Evolutionary conservation across 2,888 invertebrate genomes (phyloP).

Genomic region (Halictus ligatus): DNA sequence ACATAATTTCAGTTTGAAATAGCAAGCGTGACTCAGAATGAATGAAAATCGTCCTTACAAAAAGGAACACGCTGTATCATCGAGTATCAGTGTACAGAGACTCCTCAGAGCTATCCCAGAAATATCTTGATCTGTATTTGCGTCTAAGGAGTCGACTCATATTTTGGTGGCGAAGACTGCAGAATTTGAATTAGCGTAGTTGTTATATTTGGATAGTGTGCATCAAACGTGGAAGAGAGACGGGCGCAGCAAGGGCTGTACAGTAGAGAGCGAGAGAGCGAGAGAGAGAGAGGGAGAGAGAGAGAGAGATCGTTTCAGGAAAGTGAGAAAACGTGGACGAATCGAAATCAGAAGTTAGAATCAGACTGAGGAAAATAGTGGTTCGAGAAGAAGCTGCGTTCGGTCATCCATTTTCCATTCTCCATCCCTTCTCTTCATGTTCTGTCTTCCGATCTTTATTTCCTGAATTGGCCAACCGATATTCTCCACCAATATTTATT

Average conservation of each 20-base stretch:
- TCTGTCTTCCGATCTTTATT: slow-evolving; percentile 43
- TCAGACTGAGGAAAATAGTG: slow-evolving; percentile 76
- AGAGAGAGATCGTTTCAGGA: slow-evolving; percentile 43
- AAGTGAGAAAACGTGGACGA: slow-evolving; percentile 62
- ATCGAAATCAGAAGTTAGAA: slow-evolving; percentile 71
- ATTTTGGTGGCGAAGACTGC: slow-evolving; percentile 75
- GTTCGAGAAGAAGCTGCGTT: slow-evolving; percentile 77
- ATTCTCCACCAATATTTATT: background rate
- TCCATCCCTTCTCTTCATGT: slow-evolving; percentile 43
- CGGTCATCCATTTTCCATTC: slow-evolving; percentile 54
- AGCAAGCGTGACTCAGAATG: slow-evolving; percentile 1
- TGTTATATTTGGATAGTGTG: slow-evolving; percentile 80
- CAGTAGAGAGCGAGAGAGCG: slow-evolving; percentile 22
- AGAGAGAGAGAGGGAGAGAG: slow-evolving; percentile 21
- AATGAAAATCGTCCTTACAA: slow-evolving; percentile 11
- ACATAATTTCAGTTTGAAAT: background rate
- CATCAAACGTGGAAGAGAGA: slow-evolving; percentile 44
- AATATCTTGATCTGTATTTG: slow-evolving; percentile 83
- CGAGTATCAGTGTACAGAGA: slow-evolving; percentile 25
- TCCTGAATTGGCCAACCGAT: background rate
- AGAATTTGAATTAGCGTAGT: slow-evolving; percentile 68
- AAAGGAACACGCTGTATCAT: slow-evolving; percentile 37
- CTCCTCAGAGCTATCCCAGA: slow-evolving; percentile 68
- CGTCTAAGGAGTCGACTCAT: slow-evolving; percentile 79
- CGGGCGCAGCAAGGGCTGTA: background rate